Conservation (phyloP, 2,113 vertebrate species). For the Atrichornis clamosus region DNA sequence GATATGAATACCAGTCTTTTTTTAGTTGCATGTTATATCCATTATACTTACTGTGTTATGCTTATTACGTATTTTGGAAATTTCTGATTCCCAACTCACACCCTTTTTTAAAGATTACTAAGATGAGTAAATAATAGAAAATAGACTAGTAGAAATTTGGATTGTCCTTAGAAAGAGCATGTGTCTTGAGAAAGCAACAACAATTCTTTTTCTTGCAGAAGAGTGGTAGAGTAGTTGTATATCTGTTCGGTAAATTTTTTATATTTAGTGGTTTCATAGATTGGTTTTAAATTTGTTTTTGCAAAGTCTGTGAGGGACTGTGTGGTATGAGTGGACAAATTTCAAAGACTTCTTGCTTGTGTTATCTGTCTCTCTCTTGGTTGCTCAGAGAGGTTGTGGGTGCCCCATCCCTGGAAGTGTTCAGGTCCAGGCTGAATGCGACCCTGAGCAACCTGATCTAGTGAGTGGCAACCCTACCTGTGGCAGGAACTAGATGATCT, state of each 20-base stretch:
- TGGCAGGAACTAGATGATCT: not conserved
- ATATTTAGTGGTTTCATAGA: not conserved
- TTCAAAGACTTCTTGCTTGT: not conserved
- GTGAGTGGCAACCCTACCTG: not conserved
- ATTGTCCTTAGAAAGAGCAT: not conserved
- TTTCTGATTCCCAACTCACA: not conserved
- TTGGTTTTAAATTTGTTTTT: not conserved
- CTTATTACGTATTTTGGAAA: not conserved
- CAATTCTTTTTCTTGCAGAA: not conserved
- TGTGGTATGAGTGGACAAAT: not conserved
- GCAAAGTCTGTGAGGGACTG: not conserved
- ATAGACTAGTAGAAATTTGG: not conserved
- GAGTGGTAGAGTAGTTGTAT: not conserved
- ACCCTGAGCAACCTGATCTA: not conserved
- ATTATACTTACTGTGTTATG: not conserved
- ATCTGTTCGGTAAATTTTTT: not conserved
- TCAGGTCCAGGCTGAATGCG: no score
- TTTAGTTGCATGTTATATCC: fast-evolving
- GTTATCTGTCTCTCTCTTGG: not conserved
- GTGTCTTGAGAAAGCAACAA: not conserved
- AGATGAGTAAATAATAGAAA: not conserved
- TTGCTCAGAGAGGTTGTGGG: not conserved
- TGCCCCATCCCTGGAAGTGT: not conserved
- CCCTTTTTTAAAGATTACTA: not conserved
- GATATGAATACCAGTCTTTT: not conserved